Conservation (phyloP, 2,113 vertebrate species). For the Hemibagrus wyckioides region DNA sequence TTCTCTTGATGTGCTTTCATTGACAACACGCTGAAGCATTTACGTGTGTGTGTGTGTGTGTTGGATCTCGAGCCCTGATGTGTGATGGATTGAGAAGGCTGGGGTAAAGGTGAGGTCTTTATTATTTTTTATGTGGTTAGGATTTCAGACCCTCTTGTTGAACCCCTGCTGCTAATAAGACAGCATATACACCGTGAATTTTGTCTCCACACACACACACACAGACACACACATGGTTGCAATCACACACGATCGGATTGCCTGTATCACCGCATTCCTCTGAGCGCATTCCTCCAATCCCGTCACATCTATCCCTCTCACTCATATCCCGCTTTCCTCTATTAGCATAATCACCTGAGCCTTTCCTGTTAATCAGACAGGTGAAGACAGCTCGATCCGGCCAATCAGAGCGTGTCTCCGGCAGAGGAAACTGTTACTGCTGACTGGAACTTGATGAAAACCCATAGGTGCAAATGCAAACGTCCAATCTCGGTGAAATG, state of each 20-base stretch:
- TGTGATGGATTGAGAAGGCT: constrained; percentile 68
- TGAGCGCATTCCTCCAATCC: not conserved
- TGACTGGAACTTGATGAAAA: not conserved
- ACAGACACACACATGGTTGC: constrained; percentile 3
- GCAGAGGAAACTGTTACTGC: not conserved
- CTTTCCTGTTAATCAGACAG: not conserved
- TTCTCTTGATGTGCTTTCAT: not conserved
- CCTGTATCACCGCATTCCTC: constrained; percentile 6
- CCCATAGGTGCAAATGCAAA: not conserved
- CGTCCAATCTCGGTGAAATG: not conserved
- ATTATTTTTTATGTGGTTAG: constrained; percentile 67
- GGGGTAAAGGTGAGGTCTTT: constrained; percentile 68
- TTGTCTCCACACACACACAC: not conserved
- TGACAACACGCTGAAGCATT: not conserved
- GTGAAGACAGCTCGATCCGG: constrained; percentile 31
- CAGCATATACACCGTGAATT: constrained; percentile 59
- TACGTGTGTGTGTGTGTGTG: not conserved
- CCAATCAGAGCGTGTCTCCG: not conserved
- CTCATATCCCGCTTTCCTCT: not conserved
- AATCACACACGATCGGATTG: constrained; percentile 11
- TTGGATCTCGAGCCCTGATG: constrained; percentile 35
- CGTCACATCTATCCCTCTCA: not conserved
- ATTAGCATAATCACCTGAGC: not conserved
- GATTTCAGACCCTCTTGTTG: constrained; percentile 57
- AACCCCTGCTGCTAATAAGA: constrained; percentile 62